Percentiles rank a stretch among this genome's conserved stretches.
Evolutionary conservation across 2,113 vertebrate species (phyloP).

Genomic region (Ptilonorhynchus violaceus): DNA sequence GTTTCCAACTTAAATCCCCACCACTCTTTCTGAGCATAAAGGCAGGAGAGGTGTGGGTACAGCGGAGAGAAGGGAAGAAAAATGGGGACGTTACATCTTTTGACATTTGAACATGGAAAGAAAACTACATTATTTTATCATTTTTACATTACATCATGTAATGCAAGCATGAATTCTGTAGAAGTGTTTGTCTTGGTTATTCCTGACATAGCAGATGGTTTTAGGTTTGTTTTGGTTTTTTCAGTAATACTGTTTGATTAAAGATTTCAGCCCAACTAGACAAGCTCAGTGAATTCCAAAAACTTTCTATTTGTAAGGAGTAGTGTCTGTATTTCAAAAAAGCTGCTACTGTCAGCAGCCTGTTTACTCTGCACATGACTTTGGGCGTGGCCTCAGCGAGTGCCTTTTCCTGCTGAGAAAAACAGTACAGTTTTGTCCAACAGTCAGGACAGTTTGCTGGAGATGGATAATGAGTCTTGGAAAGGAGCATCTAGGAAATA

Average conservation of each 20-base stretch:
- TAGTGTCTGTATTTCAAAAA: background rate
- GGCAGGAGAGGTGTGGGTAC: background rate
- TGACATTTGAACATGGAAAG: background rate
- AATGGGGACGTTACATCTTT: background rate
- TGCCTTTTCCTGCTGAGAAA: background rate
- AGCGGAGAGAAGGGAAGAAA: background rate
- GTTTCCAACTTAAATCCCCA: background rate
- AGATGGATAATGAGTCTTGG: background rate
- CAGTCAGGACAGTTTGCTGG: background rate
- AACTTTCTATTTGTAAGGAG: background rate
- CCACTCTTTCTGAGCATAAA: background rate
- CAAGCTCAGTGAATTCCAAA: background rate
- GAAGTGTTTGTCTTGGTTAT: background rate
- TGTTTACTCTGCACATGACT: background rate
- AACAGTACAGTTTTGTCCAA: background rate
- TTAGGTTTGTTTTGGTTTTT: background rate
- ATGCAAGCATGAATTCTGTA: background rate
- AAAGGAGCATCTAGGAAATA: background rate
- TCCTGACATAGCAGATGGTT: background rate
- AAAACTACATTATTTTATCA: background rate
- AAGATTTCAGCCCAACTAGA: background rate
- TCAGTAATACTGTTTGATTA: background rate
- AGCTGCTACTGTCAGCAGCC: background rate
- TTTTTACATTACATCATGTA: background rate
- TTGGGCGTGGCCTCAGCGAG: background rate